Conservation (phyloP, 1,140 invertebrate species). For the Sitophilus oryzae region DNA sequence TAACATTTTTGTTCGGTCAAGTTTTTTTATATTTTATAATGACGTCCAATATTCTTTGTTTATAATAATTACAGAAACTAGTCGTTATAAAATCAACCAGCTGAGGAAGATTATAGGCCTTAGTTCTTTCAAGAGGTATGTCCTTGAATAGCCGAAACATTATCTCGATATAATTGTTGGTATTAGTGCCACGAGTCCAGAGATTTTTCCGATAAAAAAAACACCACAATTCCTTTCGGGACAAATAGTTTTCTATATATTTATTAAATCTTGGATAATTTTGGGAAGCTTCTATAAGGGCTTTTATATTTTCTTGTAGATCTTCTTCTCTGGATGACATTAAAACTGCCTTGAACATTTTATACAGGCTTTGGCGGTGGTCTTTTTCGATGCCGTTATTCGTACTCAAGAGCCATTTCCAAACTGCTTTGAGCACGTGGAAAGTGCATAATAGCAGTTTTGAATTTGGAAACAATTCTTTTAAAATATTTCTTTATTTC, state of each 20-base stretch:
- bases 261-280: background rate
- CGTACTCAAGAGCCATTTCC: conserved; percentile 8
- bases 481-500: background rate
- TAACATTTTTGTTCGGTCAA: background rate
- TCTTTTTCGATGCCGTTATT: conserved; percentile 7
- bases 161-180: background rate
- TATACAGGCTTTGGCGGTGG: background rate
- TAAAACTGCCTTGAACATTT: conserved; percentile 3
- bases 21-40: background rate
- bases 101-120: conserved; percentile 1
- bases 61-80: conserved; percentile 1
- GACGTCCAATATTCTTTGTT: conserved; percentile 1
- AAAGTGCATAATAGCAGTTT: conserved; percentile 11
- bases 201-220: conserved; percentile 2
- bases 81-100: background rate
- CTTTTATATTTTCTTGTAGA: background rate
- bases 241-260: no score
- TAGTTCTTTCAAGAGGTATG: background rate
- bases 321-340: background rate
- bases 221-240: no score
- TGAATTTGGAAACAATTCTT: conserved; percentile 6
- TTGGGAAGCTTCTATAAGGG: background rate
- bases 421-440: conserved; percentile 12
- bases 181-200: background rate
- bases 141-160: no score